Evolutionary conservation across 2,797 vertebrate species (phyloP), one percentile per base, ranked within the genome.

Genomic region (Mormyrops attenuatus): DNA sequence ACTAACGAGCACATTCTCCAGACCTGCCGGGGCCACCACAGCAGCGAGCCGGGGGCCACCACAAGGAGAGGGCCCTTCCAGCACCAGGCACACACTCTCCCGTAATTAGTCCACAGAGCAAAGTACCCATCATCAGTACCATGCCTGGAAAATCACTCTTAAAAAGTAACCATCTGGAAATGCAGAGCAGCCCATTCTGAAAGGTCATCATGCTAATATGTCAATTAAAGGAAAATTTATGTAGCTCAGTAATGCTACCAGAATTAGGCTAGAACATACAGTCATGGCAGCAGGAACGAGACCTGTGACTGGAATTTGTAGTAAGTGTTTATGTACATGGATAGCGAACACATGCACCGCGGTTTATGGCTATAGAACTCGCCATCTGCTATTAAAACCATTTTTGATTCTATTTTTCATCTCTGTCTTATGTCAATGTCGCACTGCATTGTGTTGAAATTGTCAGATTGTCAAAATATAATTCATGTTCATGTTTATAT

Each of bases 71-170:
- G 86, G 53, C 90, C 85, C 90, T 91, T 91, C 89, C 89, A 91
- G 89, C 89, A 88, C 73, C 91, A 90, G 91, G 92, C 90, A 92
- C 90, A 82, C 89, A 87, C 90, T 84, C 89, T 38, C 30, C 6
- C 17, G 82, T 95, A 95, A 95, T 95, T 94, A 95, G 93, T 90
- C 94, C 93, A 92, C 22, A 89, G 90, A 90, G 93, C 85, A 84
- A 89, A 89, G 90, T 82, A 92, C 89, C 91, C 90, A 90, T 91
- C 92, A 90, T 60, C 86, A 91, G 92, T 92, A 91, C 90, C 92
- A 11, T 30, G 88, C 22, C 38, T 85, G 41, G 41, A 53, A 85
- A 88, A 92, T 93, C 89, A 91, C 91, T 91, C 93, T 92, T 92
- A 92, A 93, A 93, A 90, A 91, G 38, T 53, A 26, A 92, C 91